Evolutionary conservation across 2,113 vertebrate species (phyloP).

Genomic region (Anoplopoma fimbria): DNA sequence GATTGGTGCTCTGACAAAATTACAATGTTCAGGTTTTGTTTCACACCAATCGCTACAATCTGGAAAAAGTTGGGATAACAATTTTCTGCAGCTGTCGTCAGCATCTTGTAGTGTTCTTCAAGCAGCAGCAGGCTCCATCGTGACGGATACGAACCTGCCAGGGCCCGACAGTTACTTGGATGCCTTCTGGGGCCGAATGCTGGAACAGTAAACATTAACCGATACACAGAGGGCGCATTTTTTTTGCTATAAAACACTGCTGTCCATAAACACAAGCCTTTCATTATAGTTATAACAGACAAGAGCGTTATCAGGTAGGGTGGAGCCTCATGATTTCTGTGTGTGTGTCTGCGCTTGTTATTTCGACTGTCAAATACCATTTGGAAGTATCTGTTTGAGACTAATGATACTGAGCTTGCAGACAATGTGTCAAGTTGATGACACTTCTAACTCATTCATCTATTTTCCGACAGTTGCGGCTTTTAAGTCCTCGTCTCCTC

Average conservation of each 20-base stretch:
- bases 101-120: constrained; percentile 26
- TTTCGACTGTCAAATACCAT: constrained; percentile 43
- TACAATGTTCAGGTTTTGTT: constrained; percentile 20
- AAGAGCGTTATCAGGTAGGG: constrained; percentile 45
- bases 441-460: constrained; percentile 42
- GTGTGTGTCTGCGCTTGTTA: constrained; percentile 30
- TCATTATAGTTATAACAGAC: constrained; percentile 38
- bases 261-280: constrained; percentile 31
- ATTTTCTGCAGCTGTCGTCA: constrained; percentile 40
- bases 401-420: constrained; percentile 48
- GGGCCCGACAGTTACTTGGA: constrained; percentile 48
- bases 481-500: constrained; percentile 59
- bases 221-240: constrained; percentile 43
- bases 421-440: constrained; percentile 49
- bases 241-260: constrained; percentile 25
- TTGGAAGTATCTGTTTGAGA: constrained; percentile 38
- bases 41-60: constrained; percentile 26
- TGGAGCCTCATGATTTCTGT: constrained; percentile 34
- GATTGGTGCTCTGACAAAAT: constrained; percentile 8
- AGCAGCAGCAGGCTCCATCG: constrained; percentile 6
- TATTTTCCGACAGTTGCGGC: constrained; percentile 32
- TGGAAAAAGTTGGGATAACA: constrained; percentile 11
- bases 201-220: constrained; percentile 54
- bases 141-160: constrained; percentile 58
- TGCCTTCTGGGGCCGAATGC: constrained; percentile 44